Base-by-base conservation (phyloP, 2,888 invertebrate species). In the Galerucella nymphaeae region DNA sequence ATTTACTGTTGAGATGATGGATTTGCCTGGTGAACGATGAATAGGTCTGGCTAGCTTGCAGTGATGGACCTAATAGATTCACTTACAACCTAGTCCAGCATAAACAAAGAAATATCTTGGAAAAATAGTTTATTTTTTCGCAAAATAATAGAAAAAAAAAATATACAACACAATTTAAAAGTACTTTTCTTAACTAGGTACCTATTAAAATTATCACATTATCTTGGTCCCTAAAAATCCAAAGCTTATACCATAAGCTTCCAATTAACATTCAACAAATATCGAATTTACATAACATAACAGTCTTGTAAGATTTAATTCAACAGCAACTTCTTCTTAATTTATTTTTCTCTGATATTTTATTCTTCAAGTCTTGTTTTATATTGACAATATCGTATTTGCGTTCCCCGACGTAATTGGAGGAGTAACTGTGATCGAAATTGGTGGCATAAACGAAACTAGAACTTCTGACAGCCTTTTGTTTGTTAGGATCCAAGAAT, bases 331-430 rank as follows among this genome's bases (percentile, higher is more conserved):
- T 6, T 63, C 71, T 77, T 53, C 72, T 76, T 16, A 81, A 63
- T 75, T 77, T 80, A 64, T 79, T 81, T 75, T 85, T 86, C 71
- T 86, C 85, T 5, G 84, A 84, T 50, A 87, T 83, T 78, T 86
- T 86, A 73, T 86, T 86, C 73, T 86, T 87, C 64, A 87, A 80
- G 76, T 87, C 87, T 71, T 84, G 84, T 72, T 84, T 86, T 9
- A 87, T 80, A 65, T 80, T 80, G 8, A 75, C 62, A 14, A 77
- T 78, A 18, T 80, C 78, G 65, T 78, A 77, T 18, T 78, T 80
- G 48, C 72, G 79, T 45, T 76, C 75, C 14, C 71, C 66, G 16
- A 73, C 16, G n/a, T 48, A 74, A 20, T 61, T 75, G 50, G 75
- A 79, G 2, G 82, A 83, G 66, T 84, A 84, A 68, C 80, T 83